Evolutionary conservation across 2,888 invertebrate species (phyloP).

Genomic region (Andricus curvator): DNA sequence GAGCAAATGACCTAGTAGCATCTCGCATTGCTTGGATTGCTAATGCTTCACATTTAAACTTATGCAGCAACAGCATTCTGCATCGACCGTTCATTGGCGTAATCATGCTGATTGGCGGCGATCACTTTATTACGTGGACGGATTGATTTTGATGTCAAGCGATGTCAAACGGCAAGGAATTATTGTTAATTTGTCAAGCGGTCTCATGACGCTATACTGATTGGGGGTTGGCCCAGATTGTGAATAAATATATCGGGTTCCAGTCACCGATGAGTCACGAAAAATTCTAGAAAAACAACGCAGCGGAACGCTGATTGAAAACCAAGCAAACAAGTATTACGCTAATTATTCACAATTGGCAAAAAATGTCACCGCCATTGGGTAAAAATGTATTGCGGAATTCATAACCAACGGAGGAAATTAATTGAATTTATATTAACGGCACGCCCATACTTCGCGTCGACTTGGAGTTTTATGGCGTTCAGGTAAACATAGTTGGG

Average conservation of each 20-base stretch:
- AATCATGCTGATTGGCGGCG: conserved; percentile 74
- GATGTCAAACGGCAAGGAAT: conserved; percentile 75
- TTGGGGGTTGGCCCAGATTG: conserved; percentile 55
- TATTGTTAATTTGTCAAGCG: conserved; percentile 71
- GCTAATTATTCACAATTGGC: conserved; percentile 14
- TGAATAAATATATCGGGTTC: conserved; percentile 46
- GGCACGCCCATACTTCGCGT: conserved; percentile 30
- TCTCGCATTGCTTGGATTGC: conserved; percentile 9
- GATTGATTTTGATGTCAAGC: conserved; percentile 76
- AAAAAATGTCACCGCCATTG: conserved; percentile 41
- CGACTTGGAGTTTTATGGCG: conserved; percentile 26
- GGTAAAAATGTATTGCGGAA: conserved; percentile 34
- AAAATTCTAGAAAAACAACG: conserved; percentile 41
- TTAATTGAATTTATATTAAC: conserved; percentile 27
- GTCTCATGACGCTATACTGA: conserved; percentile 54
- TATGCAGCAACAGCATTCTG: conserved; percentile 57
- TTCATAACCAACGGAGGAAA: conserved; percentile 13
- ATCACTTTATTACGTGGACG: conserved; percentile 75
- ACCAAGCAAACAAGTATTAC: conserved; percentile 41
- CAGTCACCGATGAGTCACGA: conserved; percentile 4
- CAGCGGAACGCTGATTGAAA: background rate
- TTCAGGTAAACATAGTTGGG: conserved; percentile 25
- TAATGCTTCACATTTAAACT: conserved; percentile 46
- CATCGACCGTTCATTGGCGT: conserved; percentile 73
- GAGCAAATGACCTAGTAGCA: conserved; percentile 27